Conservation (phyloP, 2,113 vertebrate species). For the Saccopteryx leptura region DNA sequence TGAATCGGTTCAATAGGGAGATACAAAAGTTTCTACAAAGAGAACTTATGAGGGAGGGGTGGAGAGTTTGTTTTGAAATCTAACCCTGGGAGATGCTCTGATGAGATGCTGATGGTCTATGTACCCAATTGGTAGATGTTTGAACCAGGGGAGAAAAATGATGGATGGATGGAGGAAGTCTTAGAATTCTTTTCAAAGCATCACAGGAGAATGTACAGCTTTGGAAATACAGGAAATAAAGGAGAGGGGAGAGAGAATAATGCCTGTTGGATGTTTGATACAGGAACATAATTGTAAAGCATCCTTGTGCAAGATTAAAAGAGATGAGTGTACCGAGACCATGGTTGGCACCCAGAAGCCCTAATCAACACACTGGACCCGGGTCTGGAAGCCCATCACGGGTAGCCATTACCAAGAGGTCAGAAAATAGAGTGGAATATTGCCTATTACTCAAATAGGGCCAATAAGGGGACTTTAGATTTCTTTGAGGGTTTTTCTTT, state of each 20-base stretch:
- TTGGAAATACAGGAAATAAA: slow-evolving; percentile 59
- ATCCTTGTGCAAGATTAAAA: slow-evolving; percentile 58
- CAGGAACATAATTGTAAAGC: background rate
- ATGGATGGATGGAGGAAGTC: background rate
- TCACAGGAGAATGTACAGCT: slow-evolving; percentile 13
- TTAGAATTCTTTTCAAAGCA: slow-evolving; percentile 74
- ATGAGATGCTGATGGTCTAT: slow-evolving; percentile 62
- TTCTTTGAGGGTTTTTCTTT: slow-evolving; percentile 34
- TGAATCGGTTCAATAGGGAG: slow-evolving; percentile 32
- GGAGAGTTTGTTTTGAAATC: slow-evolving; percentile 71
- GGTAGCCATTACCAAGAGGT: background rate
- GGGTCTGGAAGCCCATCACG: background rate
- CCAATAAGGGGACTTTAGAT: background rate
- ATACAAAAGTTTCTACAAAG: slow-evolving; percentile 82
- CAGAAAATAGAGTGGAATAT: slow-evolving; percentile 4
- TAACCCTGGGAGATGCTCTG: slow-evolving; percentile 58
- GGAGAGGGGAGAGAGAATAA: slow-evolving; percentile 51
- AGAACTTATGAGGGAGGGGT: slow-evolving; percentile 41
- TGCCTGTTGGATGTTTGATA: slow-evolving; percentile 55
- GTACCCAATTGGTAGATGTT: slow-evolving; percentile 55
- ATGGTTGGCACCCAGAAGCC: background rate
- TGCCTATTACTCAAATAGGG: background rate
- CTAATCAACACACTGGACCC: slow-evolving; percentile 24
- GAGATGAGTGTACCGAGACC: background rate
- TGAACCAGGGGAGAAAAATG: slow-evolving; percentile 44